These are phyloP conservation scores for Melanotaenia trifasciata DNA, from an alignment of 2,797 vertebrate species.

Conservation along the genomic window DNA sequence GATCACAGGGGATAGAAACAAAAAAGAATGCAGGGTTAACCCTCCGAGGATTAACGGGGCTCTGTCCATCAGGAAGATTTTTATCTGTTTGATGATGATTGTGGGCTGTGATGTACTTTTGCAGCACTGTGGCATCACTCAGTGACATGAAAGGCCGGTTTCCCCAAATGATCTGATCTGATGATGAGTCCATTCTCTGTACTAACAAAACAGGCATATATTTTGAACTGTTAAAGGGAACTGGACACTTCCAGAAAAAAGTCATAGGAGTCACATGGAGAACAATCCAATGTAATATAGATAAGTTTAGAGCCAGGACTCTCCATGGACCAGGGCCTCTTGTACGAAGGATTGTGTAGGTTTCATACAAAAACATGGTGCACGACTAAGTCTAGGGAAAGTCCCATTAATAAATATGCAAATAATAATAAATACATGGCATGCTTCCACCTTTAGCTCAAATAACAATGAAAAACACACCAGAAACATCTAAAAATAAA, in stretches of 20 bases:
- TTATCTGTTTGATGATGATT: background rate
- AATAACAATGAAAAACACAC: too few species aligned
- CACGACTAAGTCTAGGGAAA: too few species aligned
- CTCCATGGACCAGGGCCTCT: too few species aligned
- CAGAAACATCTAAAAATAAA: too few species aligned
- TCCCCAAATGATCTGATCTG: background rate
- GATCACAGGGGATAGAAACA: background rate
- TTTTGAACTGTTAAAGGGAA: background rate
- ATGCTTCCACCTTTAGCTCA: too few species aligned
- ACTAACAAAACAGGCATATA: background rate
- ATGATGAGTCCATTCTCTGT: background rate
- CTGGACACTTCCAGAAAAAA: background rate
- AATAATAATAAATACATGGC: too few species aligned
- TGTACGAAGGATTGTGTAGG: too few species aligned
- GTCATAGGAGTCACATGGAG: background rate
- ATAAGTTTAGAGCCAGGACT: too few species aligned
- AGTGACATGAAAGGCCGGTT: background rate
- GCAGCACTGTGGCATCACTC: background rate
- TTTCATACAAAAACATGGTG: too few species aligned
- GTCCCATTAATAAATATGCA: too few species aligned
- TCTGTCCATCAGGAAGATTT: background rate
- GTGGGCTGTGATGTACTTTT: background rate
- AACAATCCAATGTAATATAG: background rate
- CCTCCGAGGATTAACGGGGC: background rate
- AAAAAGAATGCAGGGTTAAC: background rate